Conservation (phyloP, 2,888 invertebrate genomes). For the Agonum fuliginosum region DNA sequence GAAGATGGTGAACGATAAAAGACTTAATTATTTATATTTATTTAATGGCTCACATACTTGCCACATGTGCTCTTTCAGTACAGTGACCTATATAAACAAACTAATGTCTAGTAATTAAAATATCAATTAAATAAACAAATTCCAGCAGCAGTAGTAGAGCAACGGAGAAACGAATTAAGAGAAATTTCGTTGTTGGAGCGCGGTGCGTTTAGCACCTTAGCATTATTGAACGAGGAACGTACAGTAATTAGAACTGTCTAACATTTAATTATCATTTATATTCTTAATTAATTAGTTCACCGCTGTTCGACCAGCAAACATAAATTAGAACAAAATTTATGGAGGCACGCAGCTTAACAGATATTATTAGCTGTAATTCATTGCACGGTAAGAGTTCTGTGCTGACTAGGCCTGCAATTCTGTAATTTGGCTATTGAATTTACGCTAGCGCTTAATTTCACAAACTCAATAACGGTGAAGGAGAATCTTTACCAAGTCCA, state of each 20-base stretch:
- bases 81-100: slow-evolving; percentile 2
- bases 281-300: slow-evolving; percentile 57
- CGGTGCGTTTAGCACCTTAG: slow-evolving; percentile 6
- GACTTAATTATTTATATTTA: too few species aligned
- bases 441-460: background rate
- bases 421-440: background rate
- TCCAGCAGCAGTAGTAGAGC: background rate
- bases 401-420: background rate
- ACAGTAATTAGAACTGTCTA: slow-evolving; percentile 47
- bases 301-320: slow-evolving; percentile 34
- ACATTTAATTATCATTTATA: slow-evolving; percentile 57
- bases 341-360: slow-evolving; percentile 46
- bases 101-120: slow-evolving; percentile 3
- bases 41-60: too few species aligned
- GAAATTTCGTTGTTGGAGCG: background rate
- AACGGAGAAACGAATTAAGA: background rate
- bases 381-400: slow-evolving; percentile 21
- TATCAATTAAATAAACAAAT: slow-evolving; percentile 22
- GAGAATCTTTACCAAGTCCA: background rate
- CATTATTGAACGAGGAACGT: slow-evolving; percentile 20
- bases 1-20: too few species aligned
- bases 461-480: background rate
- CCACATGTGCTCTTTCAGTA: background rate
- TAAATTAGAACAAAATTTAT: slow-evolving; percentile 56
- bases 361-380: slow-evolving; percentile 57